These are phyloP conservation scores for Microcebus tavaratra DNA, from an alignment of 2,113 vertebrate genomes.

Conservation along the genomic window DNA sequence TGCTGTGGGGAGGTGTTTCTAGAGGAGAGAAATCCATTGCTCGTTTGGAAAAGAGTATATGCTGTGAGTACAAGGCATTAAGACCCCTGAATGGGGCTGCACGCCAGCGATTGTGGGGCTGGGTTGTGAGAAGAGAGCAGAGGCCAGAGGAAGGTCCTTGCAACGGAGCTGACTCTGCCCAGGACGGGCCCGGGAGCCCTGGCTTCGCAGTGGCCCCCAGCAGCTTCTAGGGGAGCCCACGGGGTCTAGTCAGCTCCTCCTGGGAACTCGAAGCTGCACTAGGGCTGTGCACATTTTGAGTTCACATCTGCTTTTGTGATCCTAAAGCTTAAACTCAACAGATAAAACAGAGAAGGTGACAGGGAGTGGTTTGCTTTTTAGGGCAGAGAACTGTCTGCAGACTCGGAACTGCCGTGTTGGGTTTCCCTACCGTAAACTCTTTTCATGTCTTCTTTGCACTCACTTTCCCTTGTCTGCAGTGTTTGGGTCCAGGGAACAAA, in stretches of 20 bases:
- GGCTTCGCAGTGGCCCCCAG: neutral
- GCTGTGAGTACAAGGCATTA: no score
- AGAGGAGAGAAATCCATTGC: neutral
- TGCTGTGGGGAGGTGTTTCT: neutral
- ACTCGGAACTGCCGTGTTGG: fast-evolving
- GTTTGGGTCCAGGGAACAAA: neutral
- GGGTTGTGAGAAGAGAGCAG: fast-evolving
- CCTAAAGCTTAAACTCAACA: neutral
- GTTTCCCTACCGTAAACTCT: neutral
- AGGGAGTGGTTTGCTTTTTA: fast-evolving
- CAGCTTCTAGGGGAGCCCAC: fast-evolving
- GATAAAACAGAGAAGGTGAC: neutral
- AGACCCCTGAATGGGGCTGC: neutral
- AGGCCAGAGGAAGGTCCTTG: neutral
- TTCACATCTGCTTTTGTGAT: neutral
- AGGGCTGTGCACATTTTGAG: neutral
- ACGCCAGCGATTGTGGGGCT: fast-evolving
- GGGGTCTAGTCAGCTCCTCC: neutral
- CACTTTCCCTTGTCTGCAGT: neutral
- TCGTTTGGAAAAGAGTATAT: neutral
- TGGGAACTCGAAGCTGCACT: no score
- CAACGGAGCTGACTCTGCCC: neutral
- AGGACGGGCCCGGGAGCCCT: no score
- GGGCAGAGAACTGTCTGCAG: fast-evolving
- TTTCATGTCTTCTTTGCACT: neutral